Evolutionary conservation across 2,797 vertebrate genomes (phyloP), one percentile per base, ranked within the genome.

Genomic region (Mycteria americana): DNA sequence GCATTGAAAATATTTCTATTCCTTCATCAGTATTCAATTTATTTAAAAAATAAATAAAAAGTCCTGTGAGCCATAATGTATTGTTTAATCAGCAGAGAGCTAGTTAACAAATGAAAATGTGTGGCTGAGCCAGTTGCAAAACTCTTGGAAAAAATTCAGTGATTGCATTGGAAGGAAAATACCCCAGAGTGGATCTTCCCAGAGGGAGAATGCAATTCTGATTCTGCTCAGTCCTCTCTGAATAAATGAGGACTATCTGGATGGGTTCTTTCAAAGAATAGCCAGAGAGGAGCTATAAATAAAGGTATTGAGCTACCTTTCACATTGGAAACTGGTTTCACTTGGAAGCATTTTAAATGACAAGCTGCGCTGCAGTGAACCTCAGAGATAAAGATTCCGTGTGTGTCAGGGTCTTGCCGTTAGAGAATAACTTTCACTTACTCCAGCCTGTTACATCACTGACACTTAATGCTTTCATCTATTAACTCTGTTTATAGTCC

Each of bases 11-110:
- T n/a, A 46, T 72, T 84, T 68, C 74, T 90, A 24, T 65, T 93
- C 92, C 77, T 88, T 92, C 87, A 77, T 31, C 86, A 68, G 65
- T 46, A 46, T 51, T 79, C 53, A 56, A 67, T 92, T 69, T 56
- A 68, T 88, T 94, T 92, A 7, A 75, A 77, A 95, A 94, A 96
- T 50, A 93, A 85, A 77, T 64, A 76, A 48, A 84, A 94, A 50
- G 9, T 33, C 56, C 65, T 12, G 8, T 76, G 90, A 92, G 57
- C 30, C 39, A 62, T 23, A 46, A n/a, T 6, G 15, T 60, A 33
- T 30, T 75, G 73, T 93, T 92, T 89, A 35, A 83, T 80, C 91
- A 94, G 45, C 93, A 86, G 37, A 73, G 73, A 86, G 60, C 18
- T 79, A 73, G 37, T 65, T 73, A 82, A 76, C 78, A 95, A 77